Evolutionary conservation across 2,888 invertebrate species (phyloP), one percentile per base, ranked within the genome.

Genomic region (Polymixis flavicincta): DNA sequence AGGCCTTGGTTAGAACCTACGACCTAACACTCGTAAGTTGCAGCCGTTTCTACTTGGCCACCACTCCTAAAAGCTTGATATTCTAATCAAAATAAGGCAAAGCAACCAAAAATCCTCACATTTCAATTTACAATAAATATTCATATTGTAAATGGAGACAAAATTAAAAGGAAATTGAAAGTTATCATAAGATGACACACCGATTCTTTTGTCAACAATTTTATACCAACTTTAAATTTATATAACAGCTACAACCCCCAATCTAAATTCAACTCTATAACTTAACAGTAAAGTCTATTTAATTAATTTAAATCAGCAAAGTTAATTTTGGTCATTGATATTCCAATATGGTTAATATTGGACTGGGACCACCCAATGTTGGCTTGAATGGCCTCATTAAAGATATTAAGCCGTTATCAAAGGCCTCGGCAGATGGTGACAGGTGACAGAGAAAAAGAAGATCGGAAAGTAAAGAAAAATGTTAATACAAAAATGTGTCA

Each of bases 291-390:
- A 63, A 65, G 65, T 55, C 3, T 1, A 28, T 48, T 14, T 1
- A 25, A n/a, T 4, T 0, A 9, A 13, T 70, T 78, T 48, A 19
- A 1, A 57, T 19, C 9, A 22, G 28, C 8, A 22, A 42, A 48
- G 1, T 52, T 65, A 73, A 60, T 2, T 71, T 85, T 81, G 74
- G 64, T 79, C 74, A 84, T 82, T 83, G 63, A 78, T 80, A 76
- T 87, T 85, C 68, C 72, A 80, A 78, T 82, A 79, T 73, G 13
- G 37, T 77, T 83, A 87, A 88, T 87, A 93, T 94, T 93, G 92
- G 92, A 92, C 91, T 92, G 88, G 42, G 84, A 86, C 85, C 86
- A 86, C 89, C 92, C 92, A 93, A 93, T 92, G 85, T 85, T 84
- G 83, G 65, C 66, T 64, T 80, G 82, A 87, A 87, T 85, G 77